Evolutionary conservation across 23 tunicate species (phyloP), one percentile per base, ranked within the genome.

Genomic region (Oikopleura dioica): DNA sequence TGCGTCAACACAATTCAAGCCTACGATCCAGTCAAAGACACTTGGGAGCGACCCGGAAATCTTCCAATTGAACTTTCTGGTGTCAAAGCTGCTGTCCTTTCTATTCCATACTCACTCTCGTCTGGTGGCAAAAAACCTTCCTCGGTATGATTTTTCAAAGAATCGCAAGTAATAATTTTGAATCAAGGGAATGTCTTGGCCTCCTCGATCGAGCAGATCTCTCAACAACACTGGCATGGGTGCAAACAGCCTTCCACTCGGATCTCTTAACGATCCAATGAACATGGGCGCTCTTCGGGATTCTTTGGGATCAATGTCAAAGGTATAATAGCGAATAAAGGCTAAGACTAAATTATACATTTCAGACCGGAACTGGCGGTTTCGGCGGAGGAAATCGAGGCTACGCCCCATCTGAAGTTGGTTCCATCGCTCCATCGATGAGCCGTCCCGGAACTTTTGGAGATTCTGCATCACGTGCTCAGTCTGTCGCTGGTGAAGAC

Each of bases 21-120:
- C 35, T 94, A 94, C 67, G 99, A 94, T 63, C 99, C 95, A 23
- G 2, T 79, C 4, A 94, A 86, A 69, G 99, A 94, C 38, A 36
- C 82, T 63, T 94, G 99, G 99, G 89, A 83, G 35, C 83, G 75
- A 76, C 36, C 82, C 81, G 96, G 96, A 50, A 89, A 89, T 63
- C 82, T 89, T 38, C 96, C 96, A 9, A 94, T 94, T 69, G 99
- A 94, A 44, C 59, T 94, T n/a, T 94, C 99, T 50, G 99, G 99
- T 24, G 99, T 94, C 1, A 84, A 92, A 31, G 68, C 87, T 5
- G 82, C 99, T 0, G 82, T 80, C 36, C 76, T 94, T 2, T 86
- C 99, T 1, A 94, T 94, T 38, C 99, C 99, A 35, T 94, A 94
- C 81, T 84, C 99, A 38, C 83, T 94, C 35, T 94, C 99, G 63